Conservation (phyloP, 2,113 vertebrate genomes). For the Dromas ardeola region DNA sequence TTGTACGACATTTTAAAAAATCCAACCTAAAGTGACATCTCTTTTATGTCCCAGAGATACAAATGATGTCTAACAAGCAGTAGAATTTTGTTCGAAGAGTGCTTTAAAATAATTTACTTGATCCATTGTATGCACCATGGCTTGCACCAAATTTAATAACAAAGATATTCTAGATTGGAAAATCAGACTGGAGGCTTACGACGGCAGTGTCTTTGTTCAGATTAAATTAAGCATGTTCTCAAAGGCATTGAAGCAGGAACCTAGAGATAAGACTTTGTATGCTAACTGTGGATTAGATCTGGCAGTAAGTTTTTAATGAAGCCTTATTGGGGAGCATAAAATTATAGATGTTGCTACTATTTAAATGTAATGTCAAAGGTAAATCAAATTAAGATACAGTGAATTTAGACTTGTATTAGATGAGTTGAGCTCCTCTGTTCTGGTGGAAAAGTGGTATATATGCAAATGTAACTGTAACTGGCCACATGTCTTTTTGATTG, state of each 20-base stretch:
- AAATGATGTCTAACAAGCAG: background rate
- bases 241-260: slow-evolving; percentile 62
- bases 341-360: slow-evolving; percentile 15
- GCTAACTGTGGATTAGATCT: slow-evolving; percentile 55
- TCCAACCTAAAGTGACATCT: background rate
- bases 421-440: background rate
- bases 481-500: background rate
- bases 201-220: slow-evolving; percentile 57
- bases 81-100: background rate
- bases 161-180: slow-evolving; percentile 40
- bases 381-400: slow-evolving; percentile 49
- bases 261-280: slow-evolving; percentile 52
- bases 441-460: background rate
- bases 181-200: slow-evolving; percentile 25
- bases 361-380: slow-evolving; percentile 56
- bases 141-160: slow-evolving; percentile 52
- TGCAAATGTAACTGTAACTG: background rate
- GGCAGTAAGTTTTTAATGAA: slow-evolving; percentile 50
- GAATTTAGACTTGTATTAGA: background rate
- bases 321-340: slow-evolving; percentile 11
- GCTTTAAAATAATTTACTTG: slow-evolving; percentile 8
- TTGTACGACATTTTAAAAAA: background rate
- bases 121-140: background rate
- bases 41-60: background rate
- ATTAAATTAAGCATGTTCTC: slow-evolving; percentile 73